phyloP scores from a whole-genome alignment of 2,113 vertebrate genomes.

The Python bivittatus region DNA sequence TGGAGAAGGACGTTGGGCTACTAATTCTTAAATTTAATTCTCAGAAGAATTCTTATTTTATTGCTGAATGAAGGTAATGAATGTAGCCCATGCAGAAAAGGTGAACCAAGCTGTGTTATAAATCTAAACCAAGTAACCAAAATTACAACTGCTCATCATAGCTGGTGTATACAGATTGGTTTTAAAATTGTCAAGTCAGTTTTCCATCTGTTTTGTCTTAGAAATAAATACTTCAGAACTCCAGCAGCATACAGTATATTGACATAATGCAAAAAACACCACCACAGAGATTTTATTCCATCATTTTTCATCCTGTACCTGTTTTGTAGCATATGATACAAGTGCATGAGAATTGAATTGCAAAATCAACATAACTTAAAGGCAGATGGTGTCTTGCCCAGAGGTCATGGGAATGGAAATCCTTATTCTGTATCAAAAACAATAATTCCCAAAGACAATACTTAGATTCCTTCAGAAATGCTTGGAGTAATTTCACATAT shows the following conservation, averaged over 20 bases:
- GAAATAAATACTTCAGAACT: background rate
- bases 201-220: background rate
- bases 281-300: constrained; percentile 28
- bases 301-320: constrained; percentile 28
- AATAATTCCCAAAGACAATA: constrained; percentile 48
- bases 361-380: constrained; percentile 44
- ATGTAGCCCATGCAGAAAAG: background rate
- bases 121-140: constrained; percentile 3
- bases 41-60: background rate
- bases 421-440: constrained; percentile 42
- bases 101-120: background rate
- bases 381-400: constrained; percentile 2
- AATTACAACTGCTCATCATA: background rate
- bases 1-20: background rate
- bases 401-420: constrained; percentile 46
- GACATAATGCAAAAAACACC: background rate
- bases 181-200: background rate
- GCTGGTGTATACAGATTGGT: background rate
- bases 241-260: constrained; percentile 36
- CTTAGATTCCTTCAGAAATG: background rate
- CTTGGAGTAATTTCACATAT: constrained; percentile 52
- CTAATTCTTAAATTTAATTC: background rate
- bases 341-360: constrained; percentile 27
- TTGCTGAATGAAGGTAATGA: background rate
- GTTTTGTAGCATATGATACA: background rate